Conservation (phyloP, 2,888 invertebrate genomes). For the Parthenolecanium corni region DNA sequence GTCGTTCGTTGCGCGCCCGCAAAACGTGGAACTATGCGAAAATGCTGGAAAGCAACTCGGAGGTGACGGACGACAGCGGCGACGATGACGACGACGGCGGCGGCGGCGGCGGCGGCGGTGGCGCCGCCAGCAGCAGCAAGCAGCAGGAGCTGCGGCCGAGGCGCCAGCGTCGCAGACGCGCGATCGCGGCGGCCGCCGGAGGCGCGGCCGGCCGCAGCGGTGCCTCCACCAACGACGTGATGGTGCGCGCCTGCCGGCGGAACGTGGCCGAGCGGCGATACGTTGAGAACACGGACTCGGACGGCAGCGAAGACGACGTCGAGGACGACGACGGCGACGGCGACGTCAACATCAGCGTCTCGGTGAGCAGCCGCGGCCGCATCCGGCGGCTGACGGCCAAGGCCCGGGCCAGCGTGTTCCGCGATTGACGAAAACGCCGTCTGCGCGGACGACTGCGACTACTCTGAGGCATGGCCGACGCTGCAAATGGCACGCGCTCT, state of each 20-base stretch:
- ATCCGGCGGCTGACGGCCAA: conserved; percentile 70
- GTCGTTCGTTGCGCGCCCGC: conserved; percentile 28
- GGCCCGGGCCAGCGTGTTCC: conserved; percentile 48
- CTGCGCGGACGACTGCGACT: no score
- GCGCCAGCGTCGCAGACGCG: conserved; percentile 3
- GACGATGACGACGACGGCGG: not conserved
- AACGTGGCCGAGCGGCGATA: conserved; percentile 30
- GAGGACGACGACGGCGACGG: conserved; percentile 35
- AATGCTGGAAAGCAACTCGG: conserved; percentile 30
- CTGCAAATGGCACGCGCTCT: no score
- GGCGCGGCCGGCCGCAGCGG: not conserved
- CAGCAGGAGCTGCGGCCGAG: not conserved
- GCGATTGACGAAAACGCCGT: conserved; percentile 8
- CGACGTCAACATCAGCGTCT: conserved; percentile 38
- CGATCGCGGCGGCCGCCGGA: not conserved
- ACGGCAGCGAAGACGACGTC: conserved; percentile 32
- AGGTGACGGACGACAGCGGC: conserved; percentile 28
- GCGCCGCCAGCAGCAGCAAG: not conserved
- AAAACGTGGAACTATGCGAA: conserved; percentile 31
- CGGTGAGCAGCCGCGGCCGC: conserved; percentile 69
- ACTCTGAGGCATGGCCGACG: no score
- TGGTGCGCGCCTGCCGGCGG: conserved; percentile 17
- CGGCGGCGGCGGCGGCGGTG: not conserved
- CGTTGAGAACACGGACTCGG: conserved; percentile 26
- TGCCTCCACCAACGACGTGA: conserved; percentile 1